Evolutionary conservation across 2,797 vertebrate species (phyloP), one percentile per base, ranked within the genome.

Genomic region (Sebastes itinus): DNA sequence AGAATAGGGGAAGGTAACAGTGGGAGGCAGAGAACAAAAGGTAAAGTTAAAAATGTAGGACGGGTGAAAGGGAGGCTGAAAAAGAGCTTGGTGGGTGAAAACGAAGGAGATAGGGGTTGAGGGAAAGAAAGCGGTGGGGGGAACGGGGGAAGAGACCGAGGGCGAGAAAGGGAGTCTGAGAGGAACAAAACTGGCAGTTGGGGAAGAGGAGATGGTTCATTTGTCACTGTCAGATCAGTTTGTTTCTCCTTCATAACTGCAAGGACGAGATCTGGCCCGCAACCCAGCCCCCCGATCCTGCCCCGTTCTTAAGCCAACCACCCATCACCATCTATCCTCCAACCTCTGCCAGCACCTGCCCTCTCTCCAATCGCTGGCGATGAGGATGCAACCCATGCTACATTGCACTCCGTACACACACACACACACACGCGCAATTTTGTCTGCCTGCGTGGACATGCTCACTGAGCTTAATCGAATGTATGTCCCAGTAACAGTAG

Each of bases 161-260:
- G 84, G 77, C 72, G 90, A 83, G 83, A 82, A 77, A 78, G 78
- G 78, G 90, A 91, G 88, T 90, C 85, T 88, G 82, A 89, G 85
- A 91, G 83, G 89, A 88, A 91, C 84, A 89, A 92, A 93, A 90
- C 84, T 91, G 92, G 92, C 92, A 91, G 95, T 94, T 94, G 93
- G 90, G 85, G 85, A 72, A 88, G 85, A 78, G 77, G 89, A 93
- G 92, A 92, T 86, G 93, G 89, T 95, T 94, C 93, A 95, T 96
- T 95, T 95, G 94, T 96, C 95, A 95, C 93, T 95, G 95, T 96
- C 95, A 93, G 89, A 93, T 95, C 94, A 92, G 92, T 94, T 95
- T 92, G 92, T 89, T 93, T 95, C 94, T 94, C 94, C 92, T 94
- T 94, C 92, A 89, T 95, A 95, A 95, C 94, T 90, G 93, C 90